Percentiles rank a stretch among this genome's conserved stretches.
phyloP scores from a whole-genome alignment of 2,113 vertebrate genomes.

The Suricata suricatta region DNA sequence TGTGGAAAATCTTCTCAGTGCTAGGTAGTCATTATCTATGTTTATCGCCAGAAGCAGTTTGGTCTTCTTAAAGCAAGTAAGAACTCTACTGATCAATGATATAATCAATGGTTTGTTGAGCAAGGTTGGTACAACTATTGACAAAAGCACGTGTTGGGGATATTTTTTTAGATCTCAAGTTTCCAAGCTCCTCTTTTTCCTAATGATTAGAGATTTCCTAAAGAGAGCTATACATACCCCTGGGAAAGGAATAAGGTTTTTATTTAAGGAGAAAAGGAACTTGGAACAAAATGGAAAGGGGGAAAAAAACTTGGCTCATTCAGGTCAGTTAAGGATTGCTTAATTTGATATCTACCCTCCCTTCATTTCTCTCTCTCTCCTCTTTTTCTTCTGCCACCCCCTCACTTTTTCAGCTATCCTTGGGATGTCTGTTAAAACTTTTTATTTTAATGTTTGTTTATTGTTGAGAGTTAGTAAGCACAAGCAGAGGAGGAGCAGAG shows the following conservation, averaged over 20 bases:
- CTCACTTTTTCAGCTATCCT: not conserved
- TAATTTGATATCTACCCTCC: not conserved
- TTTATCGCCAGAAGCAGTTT: not conserved
- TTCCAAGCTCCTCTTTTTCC: not conserved
- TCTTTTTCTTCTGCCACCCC: not conserved
- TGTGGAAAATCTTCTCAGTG: not conserved
- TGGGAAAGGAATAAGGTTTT: not conserved
- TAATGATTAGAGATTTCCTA: not conserved
- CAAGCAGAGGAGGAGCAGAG: no score
- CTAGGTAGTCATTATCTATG: not conserved
- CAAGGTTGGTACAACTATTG: not conserved
- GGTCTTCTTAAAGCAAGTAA: conserved; percentile 23
- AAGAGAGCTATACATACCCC: not conserved
- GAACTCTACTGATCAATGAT: not conserved
- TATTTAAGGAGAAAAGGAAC: not conserved
- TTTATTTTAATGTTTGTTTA: no score
- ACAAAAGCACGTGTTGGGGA: not conserved
- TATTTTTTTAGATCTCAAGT: not conserved
- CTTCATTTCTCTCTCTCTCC: not conserved
- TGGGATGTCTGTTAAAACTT: not conserved
- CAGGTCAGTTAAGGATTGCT: not conserved
- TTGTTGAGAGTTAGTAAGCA: no score
- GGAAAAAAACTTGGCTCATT: not conserved
- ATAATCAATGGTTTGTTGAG: not conserved
- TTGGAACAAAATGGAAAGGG: not conserved